Base-by-base conservation (phyloP, 2,888 invertebrate species). In the Hartigia nigra region DNA sequence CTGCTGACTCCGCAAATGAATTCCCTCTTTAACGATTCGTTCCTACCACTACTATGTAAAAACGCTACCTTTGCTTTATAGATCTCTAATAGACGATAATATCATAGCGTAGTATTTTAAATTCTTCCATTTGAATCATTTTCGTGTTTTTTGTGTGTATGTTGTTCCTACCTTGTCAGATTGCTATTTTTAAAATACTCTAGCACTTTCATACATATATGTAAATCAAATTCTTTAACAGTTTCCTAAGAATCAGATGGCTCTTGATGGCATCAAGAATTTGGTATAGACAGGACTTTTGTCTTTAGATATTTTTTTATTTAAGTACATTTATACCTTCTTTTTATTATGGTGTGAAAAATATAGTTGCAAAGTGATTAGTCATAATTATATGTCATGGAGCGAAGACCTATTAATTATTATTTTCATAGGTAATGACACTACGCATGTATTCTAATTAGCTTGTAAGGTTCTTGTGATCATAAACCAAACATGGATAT, bases 1-100 rank as follows among this genome's bases (percentile, higher is more conserved):
- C 37, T 77, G 37, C 76, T 74, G 72, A 37, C 34, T 74, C 37
- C 55, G 37, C 76, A 55, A 69, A 32, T 72, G 39, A 74, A 55
- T 76, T 77, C 39, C 69, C 12, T 55, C 14, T 23, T 55, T 55
- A 55, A 55, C 55, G 55, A 55, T 55, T 55, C 55, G 9, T 55
- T 55, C 23, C 55, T 55, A 55, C 55, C 9, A 55, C 55, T 23
- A 55, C 55, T 55, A 55, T 55, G 55, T 23, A 55, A 55, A 55
- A 23, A 55, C 23, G 23, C 9, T 55, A 23, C 55, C 9, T 55
- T 55, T 55, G 14, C 55, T 9, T 55, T 4, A 55, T 55, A 55
- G 23, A 55, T 55, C 9, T 9, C 9, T 9, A 55, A 2, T 55
- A 55, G 55, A 55, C 55, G 55, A 9, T 9, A 55, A 14, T 9